Evolutionary conservation across 2,113 vertebrate genomes (phyloP).

Genomic region (Arenaria interpres): DNA sequence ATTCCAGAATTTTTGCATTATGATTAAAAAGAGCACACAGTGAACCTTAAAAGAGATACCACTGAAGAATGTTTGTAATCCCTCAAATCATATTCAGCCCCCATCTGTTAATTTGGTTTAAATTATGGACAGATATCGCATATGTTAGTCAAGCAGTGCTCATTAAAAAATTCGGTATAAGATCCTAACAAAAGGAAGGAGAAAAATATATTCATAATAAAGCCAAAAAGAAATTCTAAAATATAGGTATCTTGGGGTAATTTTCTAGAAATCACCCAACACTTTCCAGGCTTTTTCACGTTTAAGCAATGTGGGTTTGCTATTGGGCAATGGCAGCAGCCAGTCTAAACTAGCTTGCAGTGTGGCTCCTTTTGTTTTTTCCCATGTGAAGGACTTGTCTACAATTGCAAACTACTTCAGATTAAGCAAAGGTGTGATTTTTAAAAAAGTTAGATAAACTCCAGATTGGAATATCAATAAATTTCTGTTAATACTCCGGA

Average conservation of each 20-base stretch:
- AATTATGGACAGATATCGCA: neutral
- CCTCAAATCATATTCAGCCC: neutral
- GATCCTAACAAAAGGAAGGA: neutral
- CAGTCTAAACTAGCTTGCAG: neutral
- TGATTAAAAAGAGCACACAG: neutral
- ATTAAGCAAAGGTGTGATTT: neutral
- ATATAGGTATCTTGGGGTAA: neutral
- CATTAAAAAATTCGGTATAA: neutral
- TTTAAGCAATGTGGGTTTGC: neutral
- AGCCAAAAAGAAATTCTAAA: neutral
- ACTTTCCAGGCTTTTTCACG: neutral
- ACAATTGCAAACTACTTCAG: neutral
- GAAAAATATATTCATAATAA: neutral
- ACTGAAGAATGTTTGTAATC: neutral
- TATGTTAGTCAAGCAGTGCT: neutral
- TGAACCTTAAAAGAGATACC: neutral
- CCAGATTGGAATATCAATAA: neutral
- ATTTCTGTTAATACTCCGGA: neutral
- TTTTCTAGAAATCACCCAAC: neutral
- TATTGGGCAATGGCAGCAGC: neutral
- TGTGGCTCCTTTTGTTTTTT: neutral
- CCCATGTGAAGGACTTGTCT: neutral
- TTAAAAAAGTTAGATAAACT: neutral
- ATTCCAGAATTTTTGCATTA: conserved; percentile 3
- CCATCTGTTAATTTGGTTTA: neutral